These are phyloP conservation scores for Aphrophora alni DNA, from an alignment of 2,888 invertebrate species.

Conservation along the genomic window DNA sequence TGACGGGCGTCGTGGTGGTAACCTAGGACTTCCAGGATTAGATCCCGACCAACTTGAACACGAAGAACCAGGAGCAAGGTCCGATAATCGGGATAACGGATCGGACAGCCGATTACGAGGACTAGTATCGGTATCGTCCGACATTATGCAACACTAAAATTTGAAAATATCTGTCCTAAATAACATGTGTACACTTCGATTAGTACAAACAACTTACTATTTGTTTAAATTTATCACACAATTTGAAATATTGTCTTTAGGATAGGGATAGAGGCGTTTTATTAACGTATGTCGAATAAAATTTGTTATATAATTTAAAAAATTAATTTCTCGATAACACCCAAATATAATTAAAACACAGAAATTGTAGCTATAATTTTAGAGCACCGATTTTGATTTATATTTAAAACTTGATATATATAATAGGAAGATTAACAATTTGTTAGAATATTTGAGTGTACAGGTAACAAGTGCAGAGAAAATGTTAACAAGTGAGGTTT, in stretches of 20 bases:
- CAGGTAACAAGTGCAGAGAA: not conserved
- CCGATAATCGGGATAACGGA: slow-evolving; percentile 76
- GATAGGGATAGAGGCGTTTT: not conserved
- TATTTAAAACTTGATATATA: not conserved
- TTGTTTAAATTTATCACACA: not conserved
- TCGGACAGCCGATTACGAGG: slow-evolving; percentile 62
- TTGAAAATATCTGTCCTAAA: not conserved
- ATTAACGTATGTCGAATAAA: not conserved
- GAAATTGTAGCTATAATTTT: not conserved
- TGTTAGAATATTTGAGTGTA: not conserved
- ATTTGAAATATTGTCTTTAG: not conserved
- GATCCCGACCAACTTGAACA: slow-evolving; percentile 58
- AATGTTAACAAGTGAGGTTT: not conserved
- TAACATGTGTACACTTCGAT: not conserved
- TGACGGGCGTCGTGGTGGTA: slow-evolving; percentile 64
- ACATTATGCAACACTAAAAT: not conserved
- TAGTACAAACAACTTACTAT: not conserved
- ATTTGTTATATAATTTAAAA: not conserved
- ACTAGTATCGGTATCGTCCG: not conserved
- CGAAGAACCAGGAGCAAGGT: slow-evolving; percentile 65
- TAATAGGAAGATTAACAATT: slow-evolving; percentile 6
- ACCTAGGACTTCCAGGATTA: slow-evolving; percentile 59
- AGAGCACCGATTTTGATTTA: not conserved
- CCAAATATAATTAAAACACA: not conserved
- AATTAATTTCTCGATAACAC: no score